A percentile compares a stretch with the other conserved stretches of the same genome.
phyloP scores from a whole-genome alignment of 2,888 invertebrate species.

The Erebia epiphron region DNA sequence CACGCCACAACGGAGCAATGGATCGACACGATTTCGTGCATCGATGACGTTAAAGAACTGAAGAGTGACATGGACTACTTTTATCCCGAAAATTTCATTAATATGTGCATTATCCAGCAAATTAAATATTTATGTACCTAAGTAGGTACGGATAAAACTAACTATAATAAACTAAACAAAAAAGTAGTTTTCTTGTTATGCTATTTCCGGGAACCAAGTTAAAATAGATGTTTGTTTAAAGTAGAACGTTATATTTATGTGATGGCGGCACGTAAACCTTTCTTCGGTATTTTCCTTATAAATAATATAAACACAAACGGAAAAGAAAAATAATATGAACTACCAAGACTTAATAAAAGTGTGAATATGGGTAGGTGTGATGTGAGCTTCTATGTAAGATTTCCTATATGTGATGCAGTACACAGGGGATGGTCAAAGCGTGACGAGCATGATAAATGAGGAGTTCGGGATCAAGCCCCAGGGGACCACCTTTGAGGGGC shows the following conservation, averaged over 20 bases:
- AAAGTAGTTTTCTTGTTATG: not conserved
- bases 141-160: not conserved
- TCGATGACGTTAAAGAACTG: no score
- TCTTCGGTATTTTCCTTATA: conserved; percentile 38
- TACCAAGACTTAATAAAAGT: conserved; percentile 44
- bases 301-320: conserved; percentile 35
- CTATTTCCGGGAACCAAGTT: not conserved
- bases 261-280: conserved; percentile 36
- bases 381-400: conserved; percentile 45
- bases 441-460: conserved; percentile 82
- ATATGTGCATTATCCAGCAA: no score
- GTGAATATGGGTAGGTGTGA: conserved; percentile 43
- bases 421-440: conserved; percentile 80
- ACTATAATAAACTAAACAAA: not conserved
- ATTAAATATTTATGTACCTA: not conserved
- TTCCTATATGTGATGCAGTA: conserved; percentile 65
- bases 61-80: not conserved
- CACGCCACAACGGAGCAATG: no score
- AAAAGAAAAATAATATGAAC: conserved; percentile 39
- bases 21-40: no score
- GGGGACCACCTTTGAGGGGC: conserved; percentile 69
- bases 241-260: conserved; percentile 25
- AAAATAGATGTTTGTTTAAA: not conserved
- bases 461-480: conserved; percentile 77
- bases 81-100: no score